Evolutionary conservation across 2,797 vertebrate genomes (phyloP).

Genomic region (Notolepis coatsorum): DNA sequence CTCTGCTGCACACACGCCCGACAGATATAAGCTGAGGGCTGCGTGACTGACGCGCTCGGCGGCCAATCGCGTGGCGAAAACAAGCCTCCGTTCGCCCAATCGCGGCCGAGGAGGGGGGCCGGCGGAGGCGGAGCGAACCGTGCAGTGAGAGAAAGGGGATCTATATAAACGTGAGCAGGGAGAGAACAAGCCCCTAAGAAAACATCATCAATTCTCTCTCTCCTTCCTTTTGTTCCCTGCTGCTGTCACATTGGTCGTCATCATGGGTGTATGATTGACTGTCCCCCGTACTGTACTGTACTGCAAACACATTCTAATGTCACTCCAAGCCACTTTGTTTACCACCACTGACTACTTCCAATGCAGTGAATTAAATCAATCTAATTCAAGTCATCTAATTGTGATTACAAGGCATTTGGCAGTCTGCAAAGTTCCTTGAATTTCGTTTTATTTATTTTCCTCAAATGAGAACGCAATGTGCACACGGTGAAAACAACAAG

Average conservation of each 20-base stretch:
- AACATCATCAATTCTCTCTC: slow-evolving; percentile 65
- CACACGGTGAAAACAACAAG: slow-evolving; percentile 38
- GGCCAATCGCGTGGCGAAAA: slow-evolving; percentile 73
- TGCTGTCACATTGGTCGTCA: slow-evolving; percentile 63
- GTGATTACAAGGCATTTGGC: background rate
- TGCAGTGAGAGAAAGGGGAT: slow-evolving; percentile 32
- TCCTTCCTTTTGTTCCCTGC: slow-evolving; percentile 70
- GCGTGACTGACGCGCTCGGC: slow-evolving; percentile 47
- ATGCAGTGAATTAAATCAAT: slow-evolving; percentile 26
- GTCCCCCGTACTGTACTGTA: slow-evolving; percentile 12
- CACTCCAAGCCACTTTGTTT: slow-evolving; percentile 14
- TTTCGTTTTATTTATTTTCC: slow-evolving; percentile 7
- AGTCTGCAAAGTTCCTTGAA: too few species aligned
- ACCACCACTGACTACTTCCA: background rate
- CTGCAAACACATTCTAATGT: slow-evolving; percentile 23
- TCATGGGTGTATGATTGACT: slow-evolving; percentile 58
- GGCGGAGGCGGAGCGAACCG: slow-evolving; percentile 36
- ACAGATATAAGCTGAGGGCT: slow-evolving; percentile 80
- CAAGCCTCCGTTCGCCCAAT: slow-evolving; percentile 67
- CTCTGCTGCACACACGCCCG: slow-evolving; percentile 58
- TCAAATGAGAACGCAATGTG: slow-evolving; percentile 14
- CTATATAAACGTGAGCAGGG: slow-evolving; percentile 63
- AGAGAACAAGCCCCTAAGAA: slow-evolving; percentile 59
- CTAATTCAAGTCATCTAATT: background rate
- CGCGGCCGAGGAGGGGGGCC: background rate